Evolutionary conservation across 2,888 invertebrate genomes (phyloP).

Genomic region (Arge pagana): DNA sequence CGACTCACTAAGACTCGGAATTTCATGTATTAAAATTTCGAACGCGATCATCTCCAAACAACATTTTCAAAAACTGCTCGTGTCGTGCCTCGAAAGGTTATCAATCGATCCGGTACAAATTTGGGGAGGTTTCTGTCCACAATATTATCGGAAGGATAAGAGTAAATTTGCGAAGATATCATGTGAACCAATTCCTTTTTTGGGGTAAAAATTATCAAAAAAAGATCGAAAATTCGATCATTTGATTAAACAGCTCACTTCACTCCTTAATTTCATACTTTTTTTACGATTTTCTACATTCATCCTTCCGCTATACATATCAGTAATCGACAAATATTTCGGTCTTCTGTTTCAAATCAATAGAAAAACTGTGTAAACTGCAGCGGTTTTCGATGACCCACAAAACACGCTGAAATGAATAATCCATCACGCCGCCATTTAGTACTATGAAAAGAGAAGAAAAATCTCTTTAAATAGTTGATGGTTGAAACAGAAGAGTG

Average conservation of each 20-base stretch:
- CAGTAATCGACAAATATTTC: neutral
- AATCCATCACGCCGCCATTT: neutral
- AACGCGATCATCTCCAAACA: no score
- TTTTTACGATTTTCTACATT: neutral
- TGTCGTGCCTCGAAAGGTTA: constrained; percentile 2
- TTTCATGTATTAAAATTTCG: constrained; percentile 12
- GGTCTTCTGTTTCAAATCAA: neutral
- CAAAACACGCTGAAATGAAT: neutral
- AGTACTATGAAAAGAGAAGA: neutral
- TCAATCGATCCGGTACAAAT: neutral
- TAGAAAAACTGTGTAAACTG: neutral
- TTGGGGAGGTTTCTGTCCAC: constrained; percentile 1
- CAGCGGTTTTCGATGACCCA: neutral
- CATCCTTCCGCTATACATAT: neutral
- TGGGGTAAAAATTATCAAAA: neutral
- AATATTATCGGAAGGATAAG: constrained; percentile 12
- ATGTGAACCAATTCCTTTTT: neutral
- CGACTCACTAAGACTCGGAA: constrained; percentile 2
- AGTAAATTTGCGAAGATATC: neutral
- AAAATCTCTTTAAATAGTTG: neutral
- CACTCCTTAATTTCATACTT: neutral
- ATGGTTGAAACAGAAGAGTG: neutral
- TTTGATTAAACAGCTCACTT: neutral
- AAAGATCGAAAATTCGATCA: constrained; percentile 3
- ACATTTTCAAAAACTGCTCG: constrained; percentile 5